These are phyloP conservation scores for Pygmarrhopalites habei DNA, from an alignment of 1,140 invertebrate species.

Conservation along the genomic window DNA sequence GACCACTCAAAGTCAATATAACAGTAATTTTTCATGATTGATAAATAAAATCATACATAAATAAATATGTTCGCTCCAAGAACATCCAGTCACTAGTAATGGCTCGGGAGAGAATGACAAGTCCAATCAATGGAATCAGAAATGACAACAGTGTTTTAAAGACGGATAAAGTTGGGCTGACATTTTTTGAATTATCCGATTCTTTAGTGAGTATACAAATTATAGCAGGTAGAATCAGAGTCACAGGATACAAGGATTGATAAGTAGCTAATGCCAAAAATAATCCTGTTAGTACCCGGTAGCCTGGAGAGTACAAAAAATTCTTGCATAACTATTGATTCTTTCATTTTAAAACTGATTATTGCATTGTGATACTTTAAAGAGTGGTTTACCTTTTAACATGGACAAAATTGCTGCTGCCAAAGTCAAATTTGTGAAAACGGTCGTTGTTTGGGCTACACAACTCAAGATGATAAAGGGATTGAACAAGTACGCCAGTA, in stretches of 20 bases:
- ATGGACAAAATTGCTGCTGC: slow-evolving; percentile 62
- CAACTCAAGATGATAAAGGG: slow-evolving; percentile 85
- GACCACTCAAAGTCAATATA: too few species aligned
- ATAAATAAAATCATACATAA: slow-evolving; percentile 60
- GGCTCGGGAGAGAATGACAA: slow-evolving; percentile 45
- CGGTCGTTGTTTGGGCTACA: slow-evolving; percentile 81
- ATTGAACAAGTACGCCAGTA: slow-evolving; percentile 82
- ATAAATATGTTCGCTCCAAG: slow-evolving; percentile 69
- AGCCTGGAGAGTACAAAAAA: slow-evolving; percentile 44
- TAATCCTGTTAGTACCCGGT: slow-evolving; percentile 51
- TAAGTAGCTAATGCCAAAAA: slow-evolving; percentile 68
- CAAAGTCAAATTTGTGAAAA: slow-evolving; percentile 77
- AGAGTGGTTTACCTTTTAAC: slow-evolving; percentile 51
- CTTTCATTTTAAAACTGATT: neutral
- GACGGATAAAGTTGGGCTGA: slow-evolving; percentile 28
- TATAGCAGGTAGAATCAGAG: slow-evolving; percentile 70
- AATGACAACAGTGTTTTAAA: slow-evolving; percentile 36
- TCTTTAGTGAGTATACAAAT: slow-evolving; percentile 48
- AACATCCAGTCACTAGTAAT: slow-evolving; percentile 62
- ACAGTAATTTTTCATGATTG: too few species aligned
- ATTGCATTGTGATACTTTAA: neutral
- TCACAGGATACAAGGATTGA: slow-evolving; percentile 77
- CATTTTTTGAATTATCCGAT: slow-evolving; percentile 25
- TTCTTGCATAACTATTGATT: neutral
- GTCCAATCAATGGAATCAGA: slow-evolving; percentile 39